Evolutionary conservation across 2,797 vertebrate species (phyloP).

Genomic region (Gadopsis marmoratus): DNA sequence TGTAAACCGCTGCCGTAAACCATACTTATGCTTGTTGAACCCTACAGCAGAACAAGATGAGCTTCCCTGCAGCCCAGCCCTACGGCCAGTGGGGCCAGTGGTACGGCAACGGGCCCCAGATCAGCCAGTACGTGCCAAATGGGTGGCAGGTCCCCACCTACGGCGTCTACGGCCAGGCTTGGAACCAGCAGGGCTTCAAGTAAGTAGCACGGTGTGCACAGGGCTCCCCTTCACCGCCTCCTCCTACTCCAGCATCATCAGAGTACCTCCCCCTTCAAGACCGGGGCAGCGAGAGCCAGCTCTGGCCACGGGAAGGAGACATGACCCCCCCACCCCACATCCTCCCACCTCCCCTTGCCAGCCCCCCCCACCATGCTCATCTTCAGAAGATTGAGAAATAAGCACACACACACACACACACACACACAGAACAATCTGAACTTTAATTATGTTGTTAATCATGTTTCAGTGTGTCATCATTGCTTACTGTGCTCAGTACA

Average conservation of each 20-base stretch:
- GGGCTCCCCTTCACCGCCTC: slow-evolving; percentile 72
- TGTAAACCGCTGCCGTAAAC: neutral
- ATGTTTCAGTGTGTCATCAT: slow-evolving; percentile 32
- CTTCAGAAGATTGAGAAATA: slow-evolving; percentile 68
- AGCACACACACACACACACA: slow-evolving; percentile 37
- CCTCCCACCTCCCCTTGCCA: slow-evolving; percentile 31
- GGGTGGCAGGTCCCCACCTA: slow-evolving; percentile 98
- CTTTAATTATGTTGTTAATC: slow-evolving; percentile 50
- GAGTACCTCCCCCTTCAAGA: slow-evolving; percentile 54
- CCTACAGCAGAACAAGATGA: slow-evolving; percentile 91
- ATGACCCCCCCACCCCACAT: slow-evolving; percentile 35
- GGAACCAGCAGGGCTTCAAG: slow-evolving; percentile 98
- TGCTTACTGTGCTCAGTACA: slow-evolving; percentile 24
- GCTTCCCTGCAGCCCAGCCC: slow-evolving; percentile 90
- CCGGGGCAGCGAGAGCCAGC: slow-evolving; percentile 63
- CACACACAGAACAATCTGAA: slow-evolving; percentile 47
- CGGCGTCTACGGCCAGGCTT: slow-evolving; percentile 94
- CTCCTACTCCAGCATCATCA: slow-evolving; percentile 66
- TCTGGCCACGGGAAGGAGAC: slow-evolving; percentile 69
- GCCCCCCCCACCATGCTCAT: slow-evolving; percentile 48
- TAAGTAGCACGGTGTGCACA: slow-evolving; percentile 85
- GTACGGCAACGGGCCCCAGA: slow-evolving; percentile 95
- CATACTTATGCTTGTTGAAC: neutral
- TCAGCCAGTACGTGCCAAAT: slow-evolving; percentile 96
- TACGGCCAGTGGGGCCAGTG: slow-evolving; percentile 98